Percentiles rank a stretch among this genome's conserved stretches.
Conservation (phyloP, 2,113 vertebrate genomes). For the Anseranas semipalmata region DNA sequence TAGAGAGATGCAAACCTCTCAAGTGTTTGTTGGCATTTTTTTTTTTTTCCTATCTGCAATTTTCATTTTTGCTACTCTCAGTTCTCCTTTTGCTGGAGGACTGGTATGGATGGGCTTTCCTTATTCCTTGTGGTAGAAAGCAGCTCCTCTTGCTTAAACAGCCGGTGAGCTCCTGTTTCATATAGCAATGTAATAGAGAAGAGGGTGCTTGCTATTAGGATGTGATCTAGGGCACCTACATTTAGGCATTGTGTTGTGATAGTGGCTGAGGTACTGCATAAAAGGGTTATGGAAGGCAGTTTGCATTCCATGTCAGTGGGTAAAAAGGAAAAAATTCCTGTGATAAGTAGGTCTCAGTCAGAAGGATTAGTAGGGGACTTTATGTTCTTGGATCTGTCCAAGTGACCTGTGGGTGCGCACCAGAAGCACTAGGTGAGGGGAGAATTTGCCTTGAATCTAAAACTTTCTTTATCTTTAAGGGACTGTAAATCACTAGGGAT, state of each 20-base stretch:
- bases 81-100: neutral
- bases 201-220: neutral
- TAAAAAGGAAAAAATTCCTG: neutral
- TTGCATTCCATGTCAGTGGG: neutral
- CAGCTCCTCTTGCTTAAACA: neutral
- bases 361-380: neutral
- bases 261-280: neutral
- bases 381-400: neutral
- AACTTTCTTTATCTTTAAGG: neutral
- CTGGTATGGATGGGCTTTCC: neutral
- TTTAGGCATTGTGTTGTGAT: neutral
- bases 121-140: neutral
- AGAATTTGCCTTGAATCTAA: neutral
- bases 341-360: neutral
- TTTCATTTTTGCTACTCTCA: neutral
- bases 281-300: neutral
- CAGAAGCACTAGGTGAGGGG: neutral
- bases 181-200: neutral
- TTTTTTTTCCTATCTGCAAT: neutral
- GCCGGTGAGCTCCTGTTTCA: neutral
- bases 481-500: neutral
- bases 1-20: no score
- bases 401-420: neutral
- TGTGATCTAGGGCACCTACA: no score
- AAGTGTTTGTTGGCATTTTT: neutral